Evolutionary conservation across 2,888 invertebrate species (phyloP), one percentile per base, ranked within the genome.

Genomic region (Amblyteles armatorius): DNA sequence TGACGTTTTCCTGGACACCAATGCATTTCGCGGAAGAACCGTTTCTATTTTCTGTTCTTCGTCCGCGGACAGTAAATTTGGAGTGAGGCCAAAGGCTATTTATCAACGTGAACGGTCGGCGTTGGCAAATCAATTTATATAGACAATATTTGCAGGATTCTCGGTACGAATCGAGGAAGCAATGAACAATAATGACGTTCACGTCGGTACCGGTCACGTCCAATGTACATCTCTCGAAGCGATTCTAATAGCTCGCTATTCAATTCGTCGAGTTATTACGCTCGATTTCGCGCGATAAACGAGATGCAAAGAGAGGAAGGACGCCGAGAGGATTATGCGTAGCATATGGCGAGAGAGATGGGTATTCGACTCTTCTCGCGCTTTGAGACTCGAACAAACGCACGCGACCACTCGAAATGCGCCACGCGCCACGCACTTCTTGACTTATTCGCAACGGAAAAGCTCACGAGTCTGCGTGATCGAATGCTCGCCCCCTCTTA

Each of bases 381-480:
- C 82, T 85, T 60, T 48, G 13, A 67, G 57, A 72, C 68, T 67
- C 55, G 57, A 77, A 74, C 36, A 52, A 81, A 77, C 77, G 73
- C 80, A 80, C 82, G 82, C 80, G 76, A 73, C 77, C 80, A 85
- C 82, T 85, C 55, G 67, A 85, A 82, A 74, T 68, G 67, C 44
- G 76, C 71, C 67, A 83, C 82, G 82, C 69, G 85, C 48, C 79
- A 40, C 76, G 22, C 72, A 69, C 16, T 52, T 68, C 80, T 85
- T 80, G 85, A 85, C 73, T 82, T 60, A 33, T 80, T 69, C 69
- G 52, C 40, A 72, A 79, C 50, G 55, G 33, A 48, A 76, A 67
- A 72, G 16, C 44, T 72, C 29, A 36, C 76, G 65, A 40, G 77
- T 67, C 79, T 71, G 79, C 85, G 82, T 82, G 82, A 82, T 85